A percentile compares a stretch with the other conserved stretches of the same genome.
These are phyloP conservation scores for Zygaena filipendulae DNA, from an alignment of 2,888 invertebrate species.

Conservation along the genomic window DNA sequence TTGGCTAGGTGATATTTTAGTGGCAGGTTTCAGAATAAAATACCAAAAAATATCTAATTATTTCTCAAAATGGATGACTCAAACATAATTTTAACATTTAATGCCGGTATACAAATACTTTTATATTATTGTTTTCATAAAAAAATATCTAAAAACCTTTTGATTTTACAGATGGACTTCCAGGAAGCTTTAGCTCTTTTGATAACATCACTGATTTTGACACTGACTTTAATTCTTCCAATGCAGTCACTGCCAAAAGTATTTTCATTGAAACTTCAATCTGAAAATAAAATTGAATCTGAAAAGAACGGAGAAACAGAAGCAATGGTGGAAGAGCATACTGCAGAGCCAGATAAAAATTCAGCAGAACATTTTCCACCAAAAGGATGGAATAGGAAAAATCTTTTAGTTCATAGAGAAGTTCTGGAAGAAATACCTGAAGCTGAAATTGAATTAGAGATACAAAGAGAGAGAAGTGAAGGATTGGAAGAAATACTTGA, in stretches of 20 bases:
- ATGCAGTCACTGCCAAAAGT: constrained; percentile 63
- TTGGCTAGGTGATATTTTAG: no score
- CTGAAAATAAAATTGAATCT: no score
- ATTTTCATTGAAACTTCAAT: constrained; percentile 27
- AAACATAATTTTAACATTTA: not conserved
- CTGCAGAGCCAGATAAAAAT: constrained; percentile 17
- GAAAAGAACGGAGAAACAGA: constrained; percentile 13
- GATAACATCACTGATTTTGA: constrained; percentile 29
- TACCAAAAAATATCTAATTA: no score
- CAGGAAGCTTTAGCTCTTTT: not conserved
- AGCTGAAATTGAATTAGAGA: constrained; percentile 49
- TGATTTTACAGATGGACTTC: constrained; percentile 62
- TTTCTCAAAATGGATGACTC: not conserved
- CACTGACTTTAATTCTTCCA: constrained; percentile 74
- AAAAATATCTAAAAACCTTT: constrained; percentile 9
- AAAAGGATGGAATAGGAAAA: constrained; percentile 30
- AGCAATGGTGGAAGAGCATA: constrained; percentile 16
- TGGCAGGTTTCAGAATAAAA: no score
- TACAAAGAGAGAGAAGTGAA: constrained; percentile 39
- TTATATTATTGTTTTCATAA: constrained; percentile 2
- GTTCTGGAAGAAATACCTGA: constrained; percentile 57
- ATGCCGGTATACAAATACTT: constrained; percentile 1
- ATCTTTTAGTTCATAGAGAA: constrained; percentile 51
- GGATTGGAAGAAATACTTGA: constrained; percentile 52
- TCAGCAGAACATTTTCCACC: constrained; percentile 22